Conservation (phyloP, 2,113 vertebrate genomes). For the Gambusia affinis region DNA sequence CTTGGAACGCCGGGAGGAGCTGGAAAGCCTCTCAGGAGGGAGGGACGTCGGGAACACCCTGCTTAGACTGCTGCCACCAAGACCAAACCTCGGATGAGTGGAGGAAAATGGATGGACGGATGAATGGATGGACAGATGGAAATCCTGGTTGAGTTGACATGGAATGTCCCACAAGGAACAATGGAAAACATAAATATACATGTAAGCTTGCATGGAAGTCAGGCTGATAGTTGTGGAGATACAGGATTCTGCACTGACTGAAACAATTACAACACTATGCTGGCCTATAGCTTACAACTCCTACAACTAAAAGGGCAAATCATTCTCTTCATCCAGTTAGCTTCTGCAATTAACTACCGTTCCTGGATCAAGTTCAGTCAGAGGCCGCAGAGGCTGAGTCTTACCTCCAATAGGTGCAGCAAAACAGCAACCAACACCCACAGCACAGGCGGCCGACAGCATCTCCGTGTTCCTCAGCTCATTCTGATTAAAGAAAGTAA, state of each 20-base stretch:
- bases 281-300: constrained; percentile 17
- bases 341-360: constrained; percentile 27
- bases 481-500: constrained; percentile 83
- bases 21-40: not conserved
- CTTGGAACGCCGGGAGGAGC: not conserved
- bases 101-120: not conserved
- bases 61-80: not conserved
- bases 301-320: not conserved
- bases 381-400: constrained; percentile 72
- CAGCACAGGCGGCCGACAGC: constrained; percentile 95
- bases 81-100: not conserved
- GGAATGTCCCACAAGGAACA: constrained; percentile 5
- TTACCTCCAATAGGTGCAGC: constrained; percentile 98
- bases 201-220: not conserved
- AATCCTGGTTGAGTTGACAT: constrained; percentile 6
- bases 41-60: not conserved
- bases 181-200: constrained; percentile 8
- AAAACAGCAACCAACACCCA: constrained; percentile 97
- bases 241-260: constrained; percentile 4
- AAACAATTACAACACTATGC: constrained; percentile 4
- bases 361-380: constrained; percentile 43
- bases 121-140: constrained; percentile 7
- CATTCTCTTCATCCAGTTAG: constrained; percentile 32
- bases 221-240: not conserved
- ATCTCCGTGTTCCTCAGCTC: constrained; percentile 97